phyloP scores from a whole-genome alignment of 2,888 invertebrate species.

The Achlya flavicornis region DNA sequence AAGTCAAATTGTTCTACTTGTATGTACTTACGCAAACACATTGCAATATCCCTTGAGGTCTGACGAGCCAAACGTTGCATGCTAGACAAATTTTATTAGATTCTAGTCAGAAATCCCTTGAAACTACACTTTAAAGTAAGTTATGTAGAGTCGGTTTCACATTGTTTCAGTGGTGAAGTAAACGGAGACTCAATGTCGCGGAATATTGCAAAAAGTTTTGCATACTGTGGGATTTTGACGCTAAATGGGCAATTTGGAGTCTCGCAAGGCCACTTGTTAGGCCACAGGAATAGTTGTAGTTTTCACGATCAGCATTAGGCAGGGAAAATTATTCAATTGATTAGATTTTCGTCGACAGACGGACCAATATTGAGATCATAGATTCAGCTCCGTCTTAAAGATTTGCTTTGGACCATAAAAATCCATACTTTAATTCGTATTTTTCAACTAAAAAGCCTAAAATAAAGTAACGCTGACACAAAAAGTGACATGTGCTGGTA shows the following conservation, averaged over 20 bases:
- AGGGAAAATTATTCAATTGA: slow-evolving; percentile 18
- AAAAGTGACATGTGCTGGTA: not conserved
- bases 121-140: slow-evolving; percentile 31
- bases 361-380: not conserved
- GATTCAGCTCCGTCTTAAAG: slow-evolving; percentile 12
- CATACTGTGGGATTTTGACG: slow-evolving; percentile 49
- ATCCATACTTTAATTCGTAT: no score
- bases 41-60: slow-evolving; percentile 56
- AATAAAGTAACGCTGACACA: not conserved
- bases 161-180: not conserved
- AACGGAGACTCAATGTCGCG: slow-evolving; percentile 47
- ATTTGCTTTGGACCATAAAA: no score
- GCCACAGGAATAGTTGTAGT: slow-evolving; percentile 31
- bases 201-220: slow-evolving; percentile 52
- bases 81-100: slow-evolving; percentile 61
- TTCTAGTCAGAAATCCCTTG: slow-evolving; percentile 21
- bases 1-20: slow-evolving; percentile 29
- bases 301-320: slow-evolving; percentile 20
- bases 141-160: not conserved
- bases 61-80: slow-evolving; percentile 62
- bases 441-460: not conserved
- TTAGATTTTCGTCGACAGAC: not conserved
- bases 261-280: slow-evolving; percentile 29
- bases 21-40: slow-evolving; percentile 32
- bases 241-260: slow-evolving; percentile 50